phyloP scores from a whole-genome alignment of 1,140 invertebrate species.

The Eriocheir sinensis region DNA sequence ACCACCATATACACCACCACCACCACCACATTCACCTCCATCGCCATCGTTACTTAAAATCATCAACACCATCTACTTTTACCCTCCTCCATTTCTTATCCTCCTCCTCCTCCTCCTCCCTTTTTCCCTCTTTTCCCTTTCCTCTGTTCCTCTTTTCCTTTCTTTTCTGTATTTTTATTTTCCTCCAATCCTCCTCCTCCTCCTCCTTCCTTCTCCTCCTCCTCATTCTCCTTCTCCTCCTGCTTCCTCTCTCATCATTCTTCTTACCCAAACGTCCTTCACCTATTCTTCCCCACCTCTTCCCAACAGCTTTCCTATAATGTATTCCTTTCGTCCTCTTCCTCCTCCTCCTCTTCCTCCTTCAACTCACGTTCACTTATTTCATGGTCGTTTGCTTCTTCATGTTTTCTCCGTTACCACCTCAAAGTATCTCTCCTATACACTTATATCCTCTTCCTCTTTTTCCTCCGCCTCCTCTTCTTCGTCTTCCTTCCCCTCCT shows the following conservation, averaged over 20 bases:
- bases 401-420: not conserved
- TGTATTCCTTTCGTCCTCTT: not conserved
- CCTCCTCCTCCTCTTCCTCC: slow-evolving; percentile 25
- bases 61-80: not conserved
- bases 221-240: not conserved
- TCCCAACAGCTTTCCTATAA: not conserved
- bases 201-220: not conserved
- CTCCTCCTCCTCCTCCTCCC: not conserved
- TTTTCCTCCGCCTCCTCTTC: not conserved
- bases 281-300: not conserved
- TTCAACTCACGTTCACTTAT: not conserved
- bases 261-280: not conserved
- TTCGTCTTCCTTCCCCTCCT: not conserved
- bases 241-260: not conserved
- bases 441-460: not conserved
- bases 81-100: not conserved
- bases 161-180: not conserved
- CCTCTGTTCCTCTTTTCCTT: not conserved
- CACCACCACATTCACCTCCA: not conserved
- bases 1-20: not conserved
- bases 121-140: not conserved
- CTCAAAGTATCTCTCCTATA: not conserved
- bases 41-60: not conserved
- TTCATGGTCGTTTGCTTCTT: not conserved
- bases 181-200: not conserved